Conservation (phyloP, 2,113 vertebrate genomes). For the Etheostoma spectabile region DNA sequence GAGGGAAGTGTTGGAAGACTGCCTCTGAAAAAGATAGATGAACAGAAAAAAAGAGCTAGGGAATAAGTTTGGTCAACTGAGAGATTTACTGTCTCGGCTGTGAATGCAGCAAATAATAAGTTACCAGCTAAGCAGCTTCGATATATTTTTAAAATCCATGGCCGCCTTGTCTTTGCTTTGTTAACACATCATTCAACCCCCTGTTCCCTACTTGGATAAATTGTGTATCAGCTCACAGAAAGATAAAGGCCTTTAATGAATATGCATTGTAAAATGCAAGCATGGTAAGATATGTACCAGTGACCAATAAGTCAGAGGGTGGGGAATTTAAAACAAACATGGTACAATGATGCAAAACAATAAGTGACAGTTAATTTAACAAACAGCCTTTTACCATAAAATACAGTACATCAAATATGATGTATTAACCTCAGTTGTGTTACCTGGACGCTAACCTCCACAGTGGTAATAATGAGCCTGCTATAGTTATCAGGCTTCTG, state of each 20-base stretch:
- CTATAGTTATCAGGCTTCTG: neutral
- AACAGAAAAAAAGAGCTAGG: conserved; percentile 23
- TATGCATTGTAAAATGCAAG: neutral
- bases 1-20: conserved; percentile 25
- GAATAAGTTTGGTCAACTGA: conserved; percentile 45
- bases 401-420: neutral
- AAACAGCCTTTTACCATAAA: neutral
- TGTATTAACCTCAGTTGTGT: neutral
- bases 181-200: conserved; percentile 48
- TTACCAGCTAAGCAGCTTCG: conserved; percentile 57
- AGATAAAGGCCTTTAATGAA: conserved; percentile 25
- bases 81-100: conserved; percentile 70
- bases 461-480: no score
- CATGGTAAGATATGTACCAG: neutral
- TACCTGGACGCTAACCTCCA: neutral
- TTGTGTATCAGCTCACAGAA: conserved; percentile 10
- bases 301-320: neutral
- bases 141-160: conserved; percentile 72
- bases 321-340: neutral
- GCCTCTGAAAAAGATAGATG: conserved; percentile 52
- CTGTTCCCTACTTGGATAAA: conserved; percentile 49
- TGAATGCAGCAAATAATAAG: conserved; percentile 69
- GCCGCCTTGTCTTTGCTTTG: conserved; percentile 47
- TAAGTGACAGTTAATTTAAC: neutral
- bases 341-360: neutral